Percentiles rank a stretch among this genome's conserved stretches.
Evolutionary conservation across 2,888 invertebrate species (phyloP).

Genomic region (Coelopa pilipes): DNA sequence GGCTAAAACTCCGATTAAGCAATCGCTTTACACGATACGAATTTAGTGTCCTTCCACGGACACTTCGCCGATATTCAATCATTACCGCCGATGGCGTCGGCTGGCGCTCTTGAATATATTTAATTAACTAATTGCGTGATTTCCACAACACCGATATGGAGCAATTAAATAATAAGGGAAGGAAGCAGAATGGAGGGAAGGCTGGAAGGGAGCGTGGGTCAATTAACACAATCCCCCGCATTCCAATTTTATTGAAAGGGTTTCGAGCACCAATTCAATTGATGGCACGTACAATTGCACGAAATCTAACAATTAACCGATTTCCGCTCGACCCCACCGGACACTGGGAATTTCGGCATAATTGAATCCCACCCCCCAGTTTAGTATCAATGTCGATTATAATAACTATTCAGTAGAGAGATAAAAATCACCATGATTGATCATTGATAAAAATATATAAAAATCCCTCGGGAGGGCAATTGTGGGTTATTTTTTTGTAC

Average conservation of each 20-base stretch:
- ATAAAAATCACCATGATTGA: neutral
- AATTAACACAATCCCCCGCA: slow-evolving; percentile 53
- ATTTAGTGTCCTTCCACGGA: no score
- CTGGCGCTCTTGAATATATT: slow-evolving; percentile 47
- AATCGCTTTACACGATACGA: no score
- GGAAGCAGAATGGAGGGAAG: no score
- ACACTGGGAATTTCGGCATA: slow-evolving; percentile 6
- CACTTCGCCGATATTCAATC: no score
- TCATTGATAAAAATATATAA: neutral
- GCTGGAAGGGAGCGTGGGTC: slow-evolving; percentile 58
- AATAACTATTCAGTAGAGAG: neutral
- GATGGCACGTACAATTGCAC: slow-evolving; percentile 22
- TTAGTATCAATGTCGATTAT: neutral
- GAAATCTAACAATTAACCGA: slow-evolving; percentile 35
- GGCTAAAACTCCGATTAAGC: no score
- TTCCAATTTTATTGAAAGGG: slow-evolving; percentile 39
- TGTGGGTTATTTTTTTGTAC: no score
- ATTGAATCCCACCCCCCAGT: slow-evolving; percentile 2
- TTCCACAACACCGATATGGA: slow-evolving; percentile 44
- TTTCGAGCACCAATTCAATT: slow-evolving; percentile 19
- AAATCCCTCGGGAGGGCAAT: no score
- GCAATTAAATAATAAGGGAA: slow-evolving; percentile 54
- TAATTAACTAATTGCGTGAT: slow-evolving; percentile 65
- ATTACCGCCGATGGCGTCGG: no score
- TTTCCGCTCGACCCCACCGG: slow-evolving; percentile 12